These are phyloP conservation scores for Caenorhabditis sp. DNA, from an alignment of 2,888 invertebrate species.

Conservation along the genomic window DNA sequence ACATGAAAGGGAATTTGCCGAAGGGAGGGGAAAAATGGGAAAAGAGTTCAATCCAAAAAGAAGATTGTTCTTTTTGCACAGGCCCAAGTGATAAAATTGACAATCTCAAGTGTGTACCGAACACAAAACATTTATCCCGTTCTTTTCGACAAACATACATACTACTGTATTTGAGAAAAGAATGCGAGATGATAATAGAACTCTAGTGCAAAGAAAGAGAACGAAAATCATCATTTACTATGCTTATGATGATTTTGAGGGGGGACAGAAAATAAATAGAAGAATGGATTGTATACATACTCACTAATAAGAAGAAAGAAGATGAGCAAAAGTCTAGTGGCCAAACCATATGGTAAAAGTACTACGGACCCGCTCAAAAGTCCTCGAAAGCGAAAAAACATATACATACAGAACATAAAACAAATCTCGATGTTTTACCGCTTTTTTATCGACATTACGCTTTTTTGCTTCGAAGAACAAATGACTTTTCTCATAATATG, in stretches of 20 bases:
- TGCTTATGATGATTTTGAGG: no score
- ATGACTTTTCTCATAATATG: not conserved
- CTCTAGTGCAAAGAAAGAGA: no score
- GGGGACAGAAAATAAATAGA: no score
- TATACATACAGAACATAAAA: not conserved
- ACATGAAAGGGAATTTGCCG: not conserved
- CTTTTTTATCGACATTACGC: not conserved
- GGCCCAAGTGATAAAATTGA: no score
- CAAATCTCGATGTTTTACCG: not conserved
- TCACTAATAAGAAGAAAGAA: not conserved
- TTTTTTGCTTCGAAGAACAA: not conserved
- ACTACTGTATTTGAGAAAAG: no score
- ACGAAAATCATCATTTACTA: no score
- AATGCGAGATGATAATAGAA: no score
- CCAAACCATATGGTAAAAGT: conserved; percentile 1
- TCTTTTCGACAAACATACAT: not conserved
- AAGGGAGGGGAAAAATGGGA: no score
- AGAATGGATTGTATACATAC: no score
- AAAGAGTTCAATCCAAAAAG: no score
- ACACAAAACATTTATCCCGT: not conserved
- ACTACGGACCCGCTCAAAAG: not conserved
- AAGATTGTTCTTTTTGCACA: no score
- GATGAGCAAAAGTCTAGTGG: not conserved
- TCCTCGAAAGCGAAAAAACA: not conserved
- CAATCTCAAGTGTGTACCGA: no score